These are phyloP conservation scores for Macrotis lagotis DNA, from an alignment of 2,113 vertebrate species.

Conservation along the genomic window DNA sequence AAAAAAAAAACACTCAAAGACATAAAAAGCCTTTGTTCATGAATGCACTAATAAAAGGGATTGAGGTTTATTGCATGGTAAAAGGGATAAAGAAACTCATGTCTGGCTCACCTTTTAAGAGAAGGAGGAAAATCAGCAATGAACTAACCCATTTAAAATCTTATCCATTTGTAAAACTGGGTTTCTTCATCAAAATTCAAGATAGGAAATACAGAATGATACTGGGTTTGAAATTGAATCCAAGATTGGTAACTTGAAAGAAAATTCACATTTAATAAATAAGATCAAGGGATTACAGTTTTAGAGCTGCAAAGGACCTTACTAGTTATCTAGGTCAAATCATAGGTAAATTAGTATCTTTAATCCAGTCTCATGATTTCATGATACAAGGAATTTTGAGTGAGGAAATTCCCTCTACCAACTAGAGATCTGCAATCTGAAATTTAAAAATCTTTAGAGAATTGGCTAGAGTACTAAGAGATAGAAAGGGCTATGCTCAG, in stretches of 20 bases:
- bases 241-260: neutral
- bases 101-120: neutral
- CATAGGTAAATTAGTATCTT: neutral
- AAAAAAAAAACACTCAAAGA: slow-evolving; percentile 26
- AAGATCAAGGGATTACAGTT: neutral
- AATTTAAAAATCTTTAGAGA: neutral
- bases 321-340: neutral
- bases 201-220: neutral
- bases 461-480: neutral
- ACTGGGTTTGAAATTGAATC: neutral
- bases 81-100: neutral
- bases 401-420: neutral
- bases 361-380: neutral
- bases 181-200: neutral
- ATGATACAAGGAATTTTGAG: neutral
- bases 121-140: neutral
- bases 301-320: neutral
- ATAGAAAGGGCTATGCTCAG: neutral
- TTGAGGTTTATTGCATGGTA: neutral
- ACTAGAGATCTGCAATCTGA: neutral
- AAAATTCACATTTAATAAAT: neutral
- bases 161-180: neutral
- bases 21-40: neutral
- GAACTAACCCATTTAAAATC: neutral
- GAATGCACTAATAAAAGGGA: neutral